A percentile compares a stretch with the other conserved stretches of the same genome.
These are phyloP conservation scores for Diprion similis DNA, from an alignment of 1,140 invertebrate genomes.

Conservation along the genomic window DNA sequence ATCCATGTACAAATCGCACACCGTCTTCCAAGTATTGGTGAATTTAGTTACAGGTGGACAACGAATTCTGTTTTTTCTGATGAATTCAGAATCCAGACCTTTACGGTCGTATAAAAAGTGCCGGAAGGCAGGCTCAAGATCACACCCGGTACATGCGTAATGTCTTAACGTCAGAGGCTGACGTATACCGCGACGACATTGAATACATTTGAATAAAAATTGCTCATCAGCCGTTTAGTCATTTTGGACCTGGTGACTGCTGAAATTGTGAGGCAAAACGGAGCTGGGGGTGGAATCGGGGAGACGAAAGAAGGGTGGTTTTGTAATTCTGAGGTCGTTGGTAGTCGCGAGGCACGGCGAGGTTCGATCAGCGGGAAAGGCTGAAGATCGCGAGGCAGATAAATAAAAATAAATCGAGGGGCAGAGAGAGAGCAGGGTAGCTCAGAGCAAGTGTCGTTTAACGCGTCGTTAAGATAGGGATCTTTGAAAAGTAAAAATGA, in stretches of 20 bases:
- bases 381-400: neutral
- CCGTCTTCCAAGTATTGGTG: too few relatives aligned
- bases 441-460: neutral
- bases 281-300: too few relatives aligned
- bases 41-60: too few relatives aligned
- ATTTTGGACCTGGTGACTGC: neutral
- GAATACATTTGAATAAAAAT: neutral
- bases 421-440: neutral
- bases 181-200: neutral
- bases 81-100: too few relatives aligned
- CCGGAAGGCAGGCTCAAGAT: too few relatives aligned
- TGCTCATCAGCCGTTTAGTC: neutral
- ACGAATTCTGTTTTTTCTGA: too few relatives aligned
- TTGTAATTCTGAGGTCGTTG: too few relatives aligned
- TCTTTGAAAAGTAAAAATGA: constrained; percentile 8
- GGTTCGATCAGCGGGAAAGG: neutral
- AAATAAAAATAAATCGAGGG: constrained; percentile 4
- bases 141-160: neutral
- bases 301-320: too few relatives aligned
- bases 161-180: neutral
- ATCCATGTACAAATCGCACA: too few relatives aligned
- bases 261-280: neutral
- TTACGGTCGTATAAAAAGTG: too few relatives aligned
- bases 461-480: constrained; percentile 1
- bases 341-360: too few relatives aligned